Conservation (phyloP, 1,140 invertebrate genomes). For the Drosophila kohkoa region DNA sequence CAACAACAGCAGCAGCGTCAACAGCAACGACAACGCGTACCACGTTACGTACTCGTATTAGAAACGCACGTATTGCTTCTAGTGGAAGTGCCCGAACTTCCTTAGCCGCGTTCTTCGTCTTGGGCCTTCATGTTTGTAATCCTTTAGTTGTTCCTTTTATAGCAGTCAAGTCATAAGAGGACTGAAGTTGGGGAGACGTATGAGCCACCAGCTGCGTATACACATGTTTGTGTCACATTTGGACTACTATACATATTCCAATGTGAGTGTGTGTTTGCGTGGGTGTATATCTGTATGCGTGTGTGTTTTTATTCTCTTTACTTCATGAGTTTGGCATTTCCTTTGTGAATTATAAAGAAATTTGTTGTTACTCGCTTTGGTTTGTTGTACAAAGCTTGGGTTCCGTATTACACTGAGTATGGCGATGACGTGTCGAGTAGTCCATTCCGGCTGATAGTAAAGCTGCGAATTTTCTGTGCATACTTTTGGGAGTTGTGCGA, state of each 20-base stretch:
- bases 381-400: constrained; percentile 46
- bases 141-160: constrained; percentile 74
- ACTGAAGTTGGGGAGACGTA: background rate
- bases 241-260: constrained; percentile 47
- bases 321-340: constrained; percentile 71
- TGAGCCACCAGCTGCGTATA: constrained; percentile 67
- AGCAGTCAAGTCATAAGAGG: constrained; percentile 30
- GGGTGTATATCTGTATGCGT: constrained; percentile 33
- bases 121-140: constrained; percentile 49
- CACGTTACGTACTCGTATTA: constrained; percentile 81
- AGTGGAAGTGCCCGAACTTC: background rate
- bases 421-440: background rate
- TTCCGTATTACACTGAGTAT: constrained; percentile 33
- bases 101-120: background rate
- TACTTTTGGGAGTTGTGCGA: constrained; percentile 59
- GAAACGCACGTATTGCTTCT: constrained; percentile 68
- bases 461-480: constrained; percentile 55
- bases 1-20: constrained; percentile 8
- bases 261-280: constrained; percentile 29
- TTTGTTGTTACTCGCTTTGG: constrained; percentile 55
- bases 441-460: constrained; percentile 16
- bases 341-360: constrained; percentile 83
- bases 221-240: constrained; percentile 82
- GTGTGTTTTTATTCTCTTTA: constrained; percentile 44
- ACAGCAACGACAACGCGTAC: constrained; percentile 35